Evolutionary conservation across 2,888 invertebrate genomes (phyloP), one percentile per base, ranked within the genome.

Genomic region (Polyommatus icarus): DNA sequence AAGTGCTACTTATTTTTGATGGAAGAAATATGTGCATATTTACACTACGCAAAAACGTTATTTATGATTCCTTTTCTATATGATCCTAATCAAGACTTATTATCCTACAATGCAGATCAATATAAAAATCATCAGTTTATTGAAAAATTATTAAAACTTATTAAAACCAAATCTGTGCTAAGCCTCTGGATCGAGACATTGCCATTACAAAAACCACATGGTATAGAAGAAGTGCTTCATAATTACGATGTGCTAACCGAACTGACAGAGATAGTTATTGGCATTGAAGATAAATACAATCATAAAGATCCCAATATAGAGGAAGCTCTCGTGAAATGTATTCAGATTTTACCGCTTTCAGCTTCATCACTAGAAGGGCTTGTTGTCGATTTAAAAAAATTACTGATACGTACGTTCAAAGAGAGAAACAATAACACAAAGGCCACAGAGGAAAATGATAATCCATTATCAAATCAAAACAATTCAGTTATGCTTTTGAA

Each of bases 21-120:
- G 67, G 67, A 67, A 32, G 67, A 67, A 67, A 18, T 67, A 29
- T 67, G 29, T 67, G 67, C 29, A 67, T 67, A 67, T 29, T 32
- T 67, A 32, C 67, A 67, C 32, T 67, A 67, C 24, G 18, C 67
- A 32, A 67, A 67, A 29, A 15, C 29, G 12, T 20, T 67, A 29
- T 67, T 67, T 15, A 32, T 67, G 4, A 67, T 67, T 29, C 67
- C 67, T 29, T 67, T 67, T 67, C 6, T 67, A 7, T 32, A 29
- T 12, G 29, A 32, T 67, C 67, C 67, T 29, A 67, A 29, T 67
- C 5, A 29, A 29, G 67, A 67, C 1, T 67, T 61, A 61, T 24
- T 67, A 12, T 29, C 29, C 32, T 12, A 32, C 6, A 20, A 67
- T 67, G 15, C 5, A 29, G 29, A 29, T 67, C 12, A 67, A 32